Conservation (phyloP, 1,140 invertebrate genomes). For the Lepidurus couesii region DNA sequence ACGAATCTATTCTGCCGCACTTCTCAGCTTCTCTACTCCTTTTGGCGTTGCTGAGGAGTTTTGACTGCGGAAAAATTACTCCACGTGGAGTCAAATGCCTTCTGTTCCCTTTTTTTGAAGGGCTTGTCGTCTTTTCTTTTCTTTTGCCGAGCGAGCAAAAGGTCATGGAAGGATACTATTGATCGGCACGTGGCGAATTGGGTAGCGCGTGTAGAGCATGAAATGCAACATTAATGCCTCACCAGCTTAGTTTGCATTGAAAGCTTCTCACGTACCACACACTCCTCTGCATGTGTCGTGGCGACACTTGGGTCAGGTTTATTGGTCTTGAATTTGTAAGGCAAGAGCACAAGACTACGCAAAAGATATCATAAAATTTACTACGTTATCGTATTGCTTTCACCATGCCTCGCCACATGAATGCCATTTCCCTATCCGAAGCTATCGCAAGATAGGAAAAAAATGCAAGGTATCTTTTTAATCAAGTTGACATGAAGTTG, state of each 20-base stretch:
- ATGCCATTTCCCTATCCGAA: neutral
- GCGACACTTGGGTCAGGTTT: neutral
- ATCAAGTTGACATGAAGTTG: neutral
- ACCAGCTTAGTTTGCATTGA: constrained; percentile 13
- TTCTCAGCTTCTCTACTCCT: neutral
- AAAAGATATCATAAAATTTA: neutral
- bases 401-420: neutral
- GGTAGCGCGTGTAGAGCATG: constrained; percentile 16
- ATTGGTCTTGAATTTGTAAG: neutral
- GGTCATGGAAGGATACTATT: constrained; percentile 15
- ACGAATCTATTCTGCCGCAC: neutral
- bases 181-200: constrained; percentile 20
- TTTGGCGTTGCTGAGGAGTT: neutral
- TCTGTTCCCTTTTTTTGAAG: neutral
- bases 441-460: neutral
- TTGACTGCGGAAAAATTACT: neutral
- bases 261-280: constrained; percentile 4
- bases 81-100: neutral
- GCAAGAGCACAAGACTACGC: neutral
- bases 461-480: neutral
- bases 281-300: neutral
- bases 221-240: constrained; percentile 15
- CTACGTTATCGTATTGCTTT: neutral
- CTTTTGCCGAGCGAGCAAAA: constrained; percentile 5
- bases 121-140: neutral